A percentile compares a stretch with the other conserved stretches of the same genome.
phyloP scores from a whole-genome alignment of 2,888 invertebrate species.

The Schizotus pectinicornis region DNA sequence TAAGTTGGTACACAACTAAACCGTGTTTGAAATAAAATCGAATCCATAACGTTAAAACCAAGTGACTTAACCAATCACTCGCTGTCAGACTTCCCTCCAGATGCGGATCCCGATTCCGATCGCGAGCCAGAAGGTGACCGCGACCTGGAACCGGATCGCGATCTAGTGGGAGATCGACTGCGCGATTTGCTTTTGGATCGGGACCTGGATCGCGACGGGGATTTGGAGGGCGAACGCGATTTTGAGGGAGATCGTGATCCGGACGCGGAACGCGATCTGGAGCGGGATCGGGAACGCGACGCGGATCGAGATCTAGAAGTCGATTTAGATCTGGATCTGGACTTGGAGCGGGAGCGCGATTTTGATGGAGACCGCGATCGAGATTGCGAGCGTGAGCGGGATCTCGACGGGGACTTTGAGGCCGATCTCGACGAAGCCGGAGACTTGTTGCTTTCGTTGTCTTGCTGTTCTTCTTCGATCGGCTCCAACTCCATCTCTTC shows the following conservation, averaged over 20 bases:
- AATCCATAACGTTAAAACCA: neutral
- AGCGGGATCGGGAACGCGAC: conserved; percentile 32
- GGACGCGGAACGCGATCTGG: conserved; percentile 50
- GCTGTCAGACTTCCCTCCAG: conserved; percentile 43
- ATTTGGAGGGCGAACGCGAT: conserved; percentile 43
- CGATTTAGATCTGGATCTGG: conserved; percentile 55
- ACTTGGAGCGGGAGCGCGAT: conserved; percentile 45
- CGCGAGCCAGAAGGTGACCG: conserved; percentile 50
- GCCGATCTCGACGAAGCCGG: conserved; percentile 45
- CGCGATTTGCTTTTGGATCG: conserved; percentile 53
- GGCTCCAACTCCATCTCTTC: conserved; percentile 64
- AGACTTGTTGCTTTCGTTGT: conserved; percentile 53
- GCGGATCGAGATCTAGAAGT: conserved; percentile 52
- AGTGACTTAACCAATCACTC: conserved; percentile 28
- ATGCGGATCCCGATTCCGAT: conserved; percentile 41
- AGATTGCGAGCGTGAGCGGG: conserved; percentile 48
- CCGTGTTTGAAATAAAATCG: neutral
- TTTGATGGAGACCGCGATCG: conserved; percentile 44
- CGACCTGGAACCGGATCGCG: conserved; percentile 44
- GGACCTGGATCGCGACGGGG: conserved; percentile 31
- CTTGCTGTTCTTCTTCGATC: conserved; percentile 71
- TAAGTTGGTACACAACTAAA: neutral
- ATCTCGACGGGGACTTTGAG: conserved; percentile 47
- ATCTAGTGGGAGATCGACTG: conserved; percentile 50
- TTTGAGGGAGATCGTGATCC: conserved; percentile 52